Percentiles rank a stretch among this genome's conserved stretches.
These are phyloP conservation scores for Gymnarchus niloticus DNA, from an alignment of 2,113 vertebrate genomes.

Conservation along the genomic window DNA sequence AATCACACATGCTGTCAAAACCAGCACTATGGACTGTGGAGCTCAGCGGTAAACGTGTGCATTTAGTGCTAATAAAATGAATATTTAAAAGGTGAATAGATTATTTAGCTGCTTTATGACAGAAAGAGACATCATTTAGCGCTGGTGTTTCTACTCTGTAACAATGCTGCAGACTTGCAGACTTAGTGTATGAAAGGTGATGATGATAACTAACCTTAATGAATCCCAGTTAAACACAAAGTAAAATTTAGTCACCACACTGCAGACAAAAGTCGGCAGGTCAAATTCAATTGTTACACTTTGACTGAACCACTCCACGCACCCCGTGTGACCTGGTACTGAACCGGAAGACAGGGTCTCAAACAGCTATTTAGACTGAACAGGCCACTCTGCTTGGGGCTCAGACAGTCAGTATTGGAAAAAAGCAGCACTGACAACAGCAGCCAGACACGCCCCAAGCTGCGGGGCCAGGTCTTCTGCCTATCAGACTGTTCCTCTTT, in stretches of 20 bases:
- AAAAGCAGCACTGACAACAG: not conserved
- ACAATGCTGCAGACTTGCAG: not conserved
- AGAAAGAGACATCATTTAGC: not conserved
- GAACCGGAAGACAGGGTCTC: not conserved
- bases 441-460: not conserved
- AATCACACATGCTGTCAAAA: not conserved
- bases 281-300: not conserved
- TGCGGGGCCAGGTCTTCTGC: not conserved
- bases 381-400: not conserved
- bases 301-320: not conserved
- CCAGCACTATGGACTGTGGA: not conserved
- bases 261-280: not conserved
- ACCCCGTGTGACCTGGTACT: not conserved
- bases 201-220: not conserved
- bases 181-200: not conserved
- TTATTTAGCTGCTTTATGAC: not conserved
- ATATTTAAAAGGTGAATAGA: not conserved
- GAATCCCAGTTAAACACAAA: not conserved
- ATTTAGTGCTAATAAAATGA: not conserved
- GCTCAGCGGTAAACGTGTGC: not conserved
- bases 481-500: not conserved
- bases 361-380: not conserved
- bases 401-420: not conserved
- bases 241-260: not conserved
- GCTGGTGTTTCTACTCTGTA: not conserved